A percentile compares a stretch with the other conserved stretches of the same genome.
These are phyloP conservation scores for Dasysyrphus tricinctus DNA, from an alignment of 2,888 invertebrate genomes.

Conservation along the genomic window DNA sequence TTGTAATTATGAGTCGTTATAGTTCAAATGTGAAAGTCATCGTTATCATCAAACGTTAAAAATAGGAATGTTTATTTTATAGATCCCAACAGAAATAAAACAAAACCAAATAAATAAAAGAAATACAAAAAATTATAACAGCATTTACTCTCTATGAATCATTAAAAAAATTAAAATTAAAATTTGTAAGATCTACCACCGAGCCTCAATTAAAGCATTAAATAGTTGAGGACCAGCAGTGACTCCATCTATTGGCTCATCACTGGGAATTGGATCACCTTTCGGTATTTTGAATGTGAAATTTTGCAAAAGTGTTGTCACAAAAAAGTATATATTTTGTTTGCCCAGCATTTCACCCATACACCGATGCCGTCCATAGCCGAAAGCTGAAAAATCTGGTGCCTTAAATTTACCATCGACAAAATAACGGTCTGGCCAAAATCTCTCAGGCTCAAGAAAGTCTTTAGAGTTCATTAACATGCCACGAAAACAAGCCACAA, in stretches of 20 bases:
- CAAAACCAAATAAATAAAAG: too few relatives aligned
- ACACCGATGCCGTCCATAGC: conserved; percentile 91
- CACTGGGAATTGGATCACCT: conserved; percentile 87
- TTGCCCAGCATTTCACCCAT: conserved; percentile 91
- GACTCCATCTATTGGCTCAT: conserved; percentile 89
- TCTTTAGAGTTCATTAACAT: conserved; percentile 88
- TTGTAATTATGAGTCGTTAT: too few relatives aligned
- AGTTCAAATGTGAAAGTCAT: too few relatives aligned
- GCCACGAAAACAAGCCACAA: conserved; percentile 90
- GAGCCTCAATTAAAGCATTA: conserved; percentile 86
- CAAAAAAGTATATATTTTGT: conserved; percentile 91
- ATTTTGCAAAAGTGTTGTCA: conserved; percentile 89
- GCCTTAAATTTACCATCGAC: conserved; percentile 85
- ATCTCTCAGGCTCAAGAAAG: conserved; percentile 88
- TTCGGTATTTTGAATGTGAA: conserved; percentile 88
- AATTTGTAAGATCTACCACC: conserved; percentile 77
- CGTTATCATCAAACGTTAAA: too few relatives aligned
- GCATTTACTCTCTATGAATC: neutral
- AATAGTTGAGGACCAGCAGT: conserved; percentile 91
- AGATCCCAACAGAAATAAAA: too few relatives aligned
- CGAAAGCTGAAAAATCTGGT: conserved; percentile 91
- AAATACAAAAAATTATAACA: neutral
- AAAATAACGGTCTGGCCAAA: conserved; percentile 91
- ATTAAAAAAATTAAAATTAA: too few relatives aligned
- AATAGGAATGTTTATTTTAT: too few relatives aligned